Evolutionary conservation across 2,113 vertebrate genomes (phyloP).

Genomic region (Cebus imitator): DNA sequence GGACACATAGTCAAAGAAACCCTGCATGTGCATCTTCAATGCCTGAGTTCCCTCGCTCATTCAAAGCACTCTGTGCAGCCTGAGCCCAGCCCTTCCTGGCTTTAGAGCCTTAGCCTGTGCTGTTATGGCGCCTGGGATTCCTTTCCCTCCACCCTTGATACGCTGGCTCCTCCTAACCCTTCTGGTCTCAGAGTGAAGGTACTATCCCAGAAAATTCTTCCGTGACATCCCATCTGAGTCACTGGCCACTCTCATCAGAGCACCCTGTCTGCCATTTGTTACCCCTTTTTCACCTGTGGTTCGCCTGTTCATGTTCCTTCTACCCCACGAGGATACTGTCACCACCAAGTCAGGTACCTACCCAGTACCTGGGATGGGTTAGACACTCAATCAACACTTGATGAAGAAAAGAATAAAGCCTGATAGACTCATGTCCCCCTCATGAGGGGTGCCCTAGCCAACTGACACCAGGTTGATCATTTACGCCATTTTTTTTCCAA

Average conservation of each 20-base stretch:
- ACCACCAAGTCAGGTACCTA: neutral
- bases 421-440: neutral
- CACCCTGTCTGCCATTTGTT: too few species aligned
- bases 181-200: neutral
- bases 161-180: neutral
- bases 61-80: neutral
- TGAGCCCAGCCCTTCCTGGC: neutral
- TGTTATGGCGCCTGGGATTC: neutral
- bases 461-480: neutral
- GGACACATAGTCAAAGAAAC: neutral
- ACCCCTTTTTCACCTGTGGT: neutral
- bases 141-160: neutral
- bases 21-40: neutral
- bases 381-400: neutral
- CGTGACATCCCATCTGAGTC: neutral
- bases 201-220: neutral
- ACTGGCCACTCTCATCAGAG: neutral
- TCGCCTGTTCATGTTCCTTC: neutral
- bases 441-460: neutral
- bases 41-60: rapidly evolving
- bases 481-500: neutral
- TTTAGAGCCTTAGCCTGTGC: neutral
- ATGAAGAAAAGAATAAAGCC: neutral
- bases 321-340: neutral
- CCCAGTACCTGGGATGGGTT: neutral